Conservation (phyloP, 2,113 vertebrate genomes). For the Merops nubicus region DNA sequence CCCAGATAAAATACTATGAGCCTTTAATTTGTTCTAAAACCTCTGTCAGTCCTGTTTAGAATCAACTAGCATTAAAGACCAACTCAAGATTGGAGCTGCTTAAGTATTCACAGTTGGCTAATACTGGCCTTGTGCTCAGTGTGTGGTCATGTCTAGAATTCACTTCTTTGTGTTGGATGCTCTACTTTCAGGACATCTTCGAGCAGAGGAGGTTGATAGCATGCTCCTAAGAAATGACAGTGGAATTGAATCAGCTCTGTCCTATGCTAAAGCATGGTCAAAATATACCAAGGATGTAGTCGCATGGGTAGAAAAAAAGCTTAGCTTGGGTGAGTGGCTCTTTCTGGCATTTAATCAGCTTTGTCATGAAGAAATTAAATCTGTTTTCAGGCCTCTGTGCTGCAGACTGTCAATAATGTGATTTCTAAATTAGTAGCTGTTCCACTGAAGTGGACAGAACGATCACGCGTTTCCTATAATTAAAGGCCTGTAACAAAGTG, state of each 20-base stretch:
- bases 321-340: constrained; percentile 88
- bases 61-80: constrained; percentile 75
- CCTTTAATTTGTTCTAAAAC: constrained; percentile 70
- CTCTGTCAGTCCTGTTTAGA: constrained; percentile 72
- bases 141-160: constrained; percentile 62
- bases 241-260: constrained; percentile 90
- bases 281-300: constrained; percentile 97
- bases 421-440: constrained; percentile 71
- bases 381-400: constrained; percentile 67
- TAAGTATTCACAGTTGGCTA: constrained; percentile 58
- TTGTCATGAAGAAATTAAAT: constrained; percentile 69
- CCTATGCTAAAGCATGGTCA: constrained; percentile 95
- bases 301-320: constrained; percentile 94
- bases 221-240: constrained; percentile 86
- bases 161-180: constrained; percentile 19
- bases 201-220: constrained; percentile 85
- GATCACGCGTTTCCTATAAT: constrained; percentile 42
- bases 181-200: constrained; percentile 82
- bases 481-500: constrained; percentile 19
- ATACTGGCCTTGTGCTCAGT: constrained; percentile 51
- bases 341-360: constrained; percentile 70
- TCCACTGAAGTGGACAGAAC: constrained; percentile 46
- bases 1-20: constrained; percentile 45
- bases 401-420: constrained; percentile 69
- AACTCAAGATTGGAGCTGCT: constrained; percentile 72